These are phyloP conservation scores for Vandiemenella viatica DNA, from an alignment of 2,888 invertebrate species.

Conservation along the genomic window DNA sequence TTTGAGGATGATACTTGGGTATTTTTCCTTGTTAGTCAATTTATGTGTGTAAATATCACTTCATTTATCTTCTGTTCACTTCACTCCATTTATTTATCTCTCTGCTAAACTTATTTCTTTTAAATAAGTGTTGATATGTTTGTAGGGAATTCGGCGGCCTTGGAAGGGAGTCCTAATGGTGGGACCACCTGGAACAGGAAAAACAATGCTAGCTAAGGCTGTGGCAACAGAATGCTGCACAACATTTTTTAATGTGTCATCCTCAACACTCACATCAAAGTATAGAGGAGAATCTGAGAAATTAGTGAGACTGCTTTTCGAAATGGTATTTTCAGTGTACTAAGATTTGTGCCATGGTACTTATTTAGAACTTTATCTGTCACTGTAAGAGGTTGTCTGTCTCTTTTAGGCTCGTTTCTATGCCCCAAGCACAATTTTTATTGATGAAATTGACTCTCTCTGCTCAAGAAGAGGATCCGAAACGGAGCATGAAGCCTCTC, in stretches of 20 bases:
- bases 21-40: no score
- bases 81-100: no score
- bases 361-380: no score
- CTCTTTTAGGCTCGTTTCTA: slow-evolving; percentile 56
- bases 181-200: slow-evolving; percentile 60
- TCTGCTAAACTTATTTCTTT: no score
- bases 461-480: slow-evolving; percentile 70
- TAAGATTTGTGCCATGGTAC: no score
- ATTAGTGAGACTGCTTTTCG: slow-evolving; percentile 68
- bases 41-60: no score
- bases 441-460: slow-evolving; percentile 79
- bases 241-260: slow-evolving; percentile 77
- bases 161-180: slow-evolving; percentile 62
- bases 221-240: slow-evolving; percentile 81
- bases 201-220: slow-evolving; percentile 69
- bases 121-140: no score
- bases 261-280: slow-evolving; percentile 73
- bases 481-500: slow-evolving; percentile 75
- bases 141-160: slow-evolving; percentile 58
- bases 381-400: slow-evolving; percentile 2
- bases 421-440: slow-evolving; percentile 79
- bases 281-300: slow-evolving; percentile 87
- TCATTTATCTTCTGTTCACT: no score
- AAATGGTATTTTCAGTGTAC: slow-evolving; percentile 53
- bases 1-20: no score